Evolutionary conservation across 2,888 invertebrate species (phyloP), one percentile per base, ranked within the genome.

Genomic region (Leptogaster cylindrica): DNA sequence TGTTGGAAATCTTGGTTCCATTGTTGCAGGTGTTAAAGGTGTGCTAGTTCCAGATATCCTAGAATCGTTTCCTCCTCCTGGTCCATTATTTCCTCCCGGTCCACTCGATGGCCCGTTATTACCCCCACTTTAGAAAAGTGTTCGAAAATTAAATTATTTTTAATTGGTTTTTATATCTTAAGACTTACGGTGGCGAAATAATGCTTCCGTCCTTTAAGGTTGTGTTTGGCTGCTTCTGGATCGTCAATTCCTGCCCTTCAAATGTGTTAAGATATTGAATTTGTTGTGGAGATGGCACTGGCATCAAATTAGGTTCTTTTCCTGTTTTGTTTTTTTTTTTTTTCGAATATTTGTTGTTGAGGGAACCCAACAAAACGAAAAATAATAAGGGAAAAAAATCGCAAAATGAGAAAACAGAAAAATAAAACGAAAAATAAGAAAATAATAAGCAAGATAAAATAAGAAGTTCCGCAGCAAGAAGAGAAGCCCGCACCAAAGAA

Each of bases 281-380:
- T 86, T 95, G 95, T 83, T 95, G 95, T 67, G 96, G 96, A 72
- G 95, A 95, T 73, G 96, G 95, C 75, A 96, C 95, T 71, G 95
- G 95, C 91, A 95, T 93, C 77, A 95, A 85, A 81, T 94, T 95
- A 64, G 93, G 91, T 82, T 93, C 93, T 84, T 92, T 92, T 68
- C 84, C 85, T 68, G 81, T 68, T 46, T 66, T 52, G 18, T 46
- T 20, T 20, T 46, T 46, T 46, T 46, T 44, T 44, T 12, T 44
- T 46, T 46, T 46, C 16, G 10, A 77, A 77, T 68, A 50, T 28
- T 50, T 23, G 2, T 58, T 41, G 66, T 61, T 46, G 23, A 33
- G 58, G 58, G 12, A 64, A 66, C 52, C 69, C 63, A 63, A 64
- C 58, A 55, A 46, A 31, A 48, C 46, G n/a, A 48, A 46, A 36